Evolutionary conservation across 2,797 vertebrate genomes (phyloP).

Genomic region (Malurus leucopterus): DNA sequence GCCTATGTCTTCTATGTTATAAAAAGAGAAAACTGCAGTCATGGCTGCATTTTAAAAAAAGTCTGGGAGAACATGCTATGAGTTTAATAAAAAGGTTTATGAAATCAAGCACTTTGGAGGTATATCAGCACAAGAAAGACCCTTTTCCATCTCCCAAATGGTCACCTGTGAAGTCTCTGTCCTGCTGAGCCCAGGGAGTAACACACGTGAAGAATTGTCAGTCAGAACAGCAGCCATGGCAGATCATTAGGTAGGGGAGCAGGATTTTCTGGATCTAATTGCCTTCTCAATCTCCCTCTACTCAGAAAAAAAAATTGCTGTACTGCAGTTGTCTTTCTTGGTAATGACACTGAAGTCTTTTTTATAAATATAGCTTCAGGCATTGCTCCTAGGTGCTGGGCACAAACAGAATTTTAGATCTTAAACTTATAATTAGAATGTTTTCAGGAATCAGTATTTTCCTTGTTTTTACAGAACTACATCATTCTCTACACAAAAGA

Average conservation of each 20-base stretch:
- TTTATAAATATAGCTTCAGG: neutral
- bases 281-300: neutral
- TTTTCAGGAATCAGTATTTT: neutral
- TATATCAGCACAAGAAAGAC: neutral
- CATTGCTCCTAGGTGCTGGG: neutral
- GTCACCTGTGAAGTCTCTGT: neutral
- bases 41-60: neutral
- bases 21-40: neutral
- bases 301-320: neutral
- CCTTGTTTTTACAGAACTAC: neutral
- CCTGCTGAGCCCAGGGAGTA: neutral
- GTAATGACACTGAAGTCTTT: neutral
- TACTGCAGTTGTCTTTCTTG: neutral
- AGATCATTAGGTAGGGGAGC: neutral
- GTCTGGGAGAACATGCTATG: neutral
- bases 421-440: neutral
- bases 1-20: neutral
- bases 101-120: neutral
- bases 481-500: neutral
- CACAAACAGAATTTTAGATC: neutral
- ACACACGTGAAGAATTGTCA: neutral
- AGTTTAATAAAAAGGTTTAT: neutral
- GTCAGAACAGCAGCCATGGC: neutral
- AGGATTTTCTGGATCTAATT: slow-evolving; percentile 3
- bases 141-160: neutral